Percentiles rank a stretch among this genome's conserved stretches.
phyloP scores from a whole-genome alignment of 2,797 vertebrate species.

The Micromesistius poutassou region DNA sequence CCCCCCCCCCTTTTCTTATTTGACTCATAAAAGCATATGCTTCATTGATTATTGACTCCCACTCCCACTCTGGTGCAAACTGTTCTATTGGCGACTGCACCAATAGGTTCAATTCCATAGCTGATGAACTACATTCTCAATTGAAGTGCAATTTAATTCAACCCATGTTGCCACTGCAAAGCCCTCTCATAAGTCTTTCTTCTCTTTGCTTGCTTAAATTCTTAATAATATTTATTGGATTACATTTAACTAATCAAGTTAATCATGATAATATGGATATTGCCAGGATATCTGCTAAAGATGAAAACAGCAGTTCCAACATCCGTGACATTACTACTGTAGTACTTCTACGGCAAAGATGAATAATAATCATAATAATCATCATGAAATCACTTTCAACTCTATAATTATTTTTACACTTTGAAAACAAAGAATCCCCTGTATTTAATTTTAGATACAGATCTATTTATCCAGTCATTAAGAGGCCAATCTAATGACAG shows the following conservation, averaged over 20 bases:
- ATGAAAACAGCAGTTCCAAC: background rate
- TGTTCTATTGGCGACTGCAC: too few species aligned
- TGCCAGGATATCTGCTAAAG: background rate
- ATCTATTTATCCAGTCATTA: background rate
- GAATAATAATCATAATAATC: background rate
- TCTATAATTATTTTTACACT: too few species aligned
- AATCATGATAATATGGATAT: background rate
- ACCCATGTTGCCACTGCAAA: too few species aligned
- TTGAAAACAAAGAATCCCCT: background rate
- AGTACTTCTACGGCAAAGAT: background rate
- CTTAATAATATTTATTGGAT: background rate
- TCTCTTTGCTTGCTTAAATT: background rate
- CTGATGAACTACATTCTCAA: background rate
- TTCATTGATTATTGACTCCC: too few species aligned
- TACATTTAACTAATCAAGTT: background rate
- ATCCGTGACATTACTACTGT: background rate
- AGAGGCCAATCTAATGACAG: background rate
- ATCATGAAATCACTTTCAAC: background rate
- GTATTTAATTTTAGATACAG: background rate
- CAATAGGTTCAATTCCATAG: too few species aligned
- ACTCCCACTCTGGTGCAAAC: too few species aligned
- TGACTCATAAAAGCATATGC: too few species aligned
- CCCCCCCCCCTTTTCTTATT: background rate
- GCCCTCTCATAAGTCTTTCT: too few species aligned
- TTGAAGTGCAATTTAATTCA: too few species aligned